phyloP scores from a whole-genome alignment of 1,140 invertebrate genomes.

The Apocrypta bakeri region DNA sequence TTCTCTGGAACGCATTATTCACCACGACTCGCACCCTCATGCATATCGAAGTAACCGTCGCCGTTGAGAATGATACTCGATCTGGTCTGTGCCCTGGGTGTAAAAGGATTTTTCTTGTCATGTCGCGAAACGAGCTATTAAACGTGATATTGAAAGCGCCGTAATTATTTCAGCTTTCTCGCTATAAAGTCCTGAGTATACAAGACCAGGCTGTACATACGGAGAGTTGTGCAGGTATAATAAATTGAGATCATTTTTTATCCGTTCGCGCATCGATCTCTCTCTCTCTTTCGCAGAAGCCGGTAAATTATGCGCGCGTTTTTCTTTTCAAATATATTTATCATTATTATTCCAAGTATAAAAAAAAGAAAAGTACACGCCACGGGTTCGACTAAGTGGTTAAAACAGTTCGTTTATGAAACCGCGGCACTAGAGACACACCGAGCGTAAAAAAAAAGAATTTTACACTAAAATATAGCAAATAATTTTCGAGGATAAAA shows the following conservation, averaged over 20 bases:
- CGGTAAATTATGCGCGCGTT: no score
- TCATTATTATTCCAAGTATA: no score
- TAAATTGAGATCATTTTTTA: background rate
- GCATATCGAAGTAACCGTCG: constrained; percentile 11
- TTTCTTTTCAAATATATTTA: no score
- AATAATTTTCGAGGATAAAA: background rate
- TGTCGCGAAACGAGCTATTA: constrained; percentile 5
- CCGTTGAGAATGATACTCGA: background rate
- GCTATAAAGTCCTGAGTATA: background rate
- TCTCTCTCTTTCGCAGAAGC: background rate
- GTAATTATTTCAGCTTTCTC: constrained; percentile 5
- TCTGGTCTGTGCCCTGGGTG: background rate
- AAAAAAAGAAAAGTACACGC: background rate
- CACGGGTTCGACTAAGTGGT: no score
- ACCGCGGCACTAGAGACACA: background rate
- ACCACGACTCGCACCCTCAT: background rate
- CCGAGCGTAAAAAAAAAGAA: background rate
- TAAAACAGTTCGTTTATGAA: no score
- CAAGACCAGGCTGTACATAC: no score
- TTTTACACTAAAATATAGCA: background rate
- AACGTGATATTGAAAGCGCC: background rate
- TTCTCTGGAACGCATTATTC: background rate
- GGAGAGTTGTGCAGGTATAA: no score
- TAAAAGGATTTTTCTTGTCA: constrained; percentile 8
- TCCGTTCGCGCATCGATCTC: background rate